Conservation (phyloP, 2,113 vertebrate genomes). For the Hassar affinis region DNA sequence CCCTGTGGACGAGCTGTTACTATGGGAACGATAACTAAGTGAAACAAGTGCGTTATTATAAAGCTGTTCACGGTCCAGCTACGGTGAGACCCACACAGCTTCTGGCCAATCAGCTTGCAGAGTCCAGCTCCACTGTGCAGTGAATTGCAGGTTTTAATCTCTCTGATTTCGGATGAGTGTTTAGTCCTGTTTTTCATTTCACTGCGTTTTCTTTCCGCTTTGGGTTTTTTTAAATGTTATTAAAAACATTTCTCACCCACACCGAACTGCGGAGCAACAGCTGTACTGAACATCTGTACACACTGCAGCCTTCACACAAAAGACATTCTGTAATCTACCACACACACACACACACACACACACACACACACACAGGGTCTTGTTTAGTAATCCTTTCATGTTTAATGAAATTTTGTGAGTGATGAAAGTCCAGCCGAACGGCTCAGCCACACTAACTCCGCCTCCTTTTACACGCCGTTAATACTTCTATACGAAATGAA, state of each 20-base stretch:
- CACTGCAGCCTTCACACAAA: not conserved
- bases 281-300: conserved; percentile 14
- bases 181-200: not conserved
- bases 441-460: not conserved
- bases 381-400: not conserved
- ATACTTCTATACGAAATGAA: not conserved
- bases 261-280: not conserved
- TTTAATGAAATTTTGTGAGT: too few species aligned
- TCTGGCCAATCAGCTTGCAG: not conserved
- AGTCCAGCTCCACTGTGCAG: too few species aligned
- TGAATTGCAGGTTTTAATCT: too few species aligned
- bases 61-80: not conserved
- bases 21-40: too few species aligned
- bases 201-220: not conserved
- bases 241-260: not conserved
- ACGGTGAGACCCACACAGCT: not conserved
- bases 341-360: conserved; percentile 12
- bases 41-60: not conserved
- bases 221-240: not conserved
- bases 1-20: too few species aligned
- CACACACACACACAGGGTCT: not conserved
- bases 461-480: not conserved
- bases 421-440: too few species aligned
- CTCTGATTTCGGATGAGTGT: too few species aligned
- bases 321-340: not conserved